A percentile compares a stretch with the other conserved stretches of the same genome.
These are phyloP conservation scores for Nomada flava DNA, from an alignment of 2,888 invertebrate genomes.

Conservation along the genomic window DNA sequence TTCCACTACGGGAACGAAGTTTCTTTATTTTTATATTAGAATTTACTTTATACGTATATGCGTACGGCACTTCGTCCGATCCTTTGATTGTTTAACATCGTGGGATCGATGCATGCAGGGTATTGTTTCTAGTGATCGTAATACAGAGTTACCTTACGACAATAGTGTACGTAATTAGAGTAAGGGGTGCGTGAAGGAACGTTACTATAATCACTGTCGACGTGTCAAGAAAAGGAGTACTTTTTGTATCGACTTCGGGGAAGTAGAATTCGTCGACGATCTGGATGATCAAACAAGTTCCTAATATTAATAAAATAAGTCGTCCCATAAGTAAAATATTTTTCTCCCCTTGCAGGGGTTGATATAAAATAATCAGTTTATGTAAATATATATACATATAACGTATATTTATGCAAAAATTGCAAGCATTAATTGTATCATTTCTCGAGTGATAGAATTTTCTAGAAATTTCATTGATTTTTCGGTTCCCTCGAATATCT, in stretches of 20 bases:
- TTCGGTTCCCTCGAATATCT: too few relatives aligned
- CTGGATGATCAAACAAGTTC: constrained; percentile 3
- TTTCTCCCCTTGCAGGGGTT: too few relatives aligned
- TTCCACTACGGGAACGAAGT: constrained; percentile 24
- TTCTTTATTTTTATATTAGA: not conserved
- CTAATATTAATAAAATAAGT: not conserved
- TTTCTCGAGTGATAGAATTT: too few relatives aligned
- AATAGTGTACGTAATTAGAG: not conserved
- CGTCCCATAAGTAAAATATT: too few relatives aligned
- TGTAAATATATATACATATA: too few relatives aligned
- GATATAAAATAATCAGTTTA: too few relatives aligned
- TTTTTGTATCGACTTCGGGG: not conserved
- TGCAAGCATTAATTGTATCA: too few relatives aligned
- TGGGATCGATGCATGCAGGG: constrained; percentile 51
- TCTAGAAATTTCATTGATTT: too few relatives aligned
- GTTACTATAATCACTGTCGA: not conserved
- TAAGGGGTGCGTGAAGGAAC: constrained; percentile 3
- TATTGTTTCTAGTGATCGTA: constrained; percentile 66
- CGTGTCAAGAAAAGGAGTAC: not conserved
- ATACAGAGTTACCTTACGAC: constrained; percentile 48
- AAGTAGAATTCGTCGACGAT: constrained; percentile 16
- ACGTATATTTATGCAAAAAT: too few relatives aligned
- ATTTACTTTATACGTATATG: not conserved
- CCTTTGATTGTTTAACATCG: not conserved
- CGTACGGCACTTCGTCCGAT: not conserved